Conservation (phyloP, 2,113 vertebrate genomes). For the Geococcyx californianus region DNA sequence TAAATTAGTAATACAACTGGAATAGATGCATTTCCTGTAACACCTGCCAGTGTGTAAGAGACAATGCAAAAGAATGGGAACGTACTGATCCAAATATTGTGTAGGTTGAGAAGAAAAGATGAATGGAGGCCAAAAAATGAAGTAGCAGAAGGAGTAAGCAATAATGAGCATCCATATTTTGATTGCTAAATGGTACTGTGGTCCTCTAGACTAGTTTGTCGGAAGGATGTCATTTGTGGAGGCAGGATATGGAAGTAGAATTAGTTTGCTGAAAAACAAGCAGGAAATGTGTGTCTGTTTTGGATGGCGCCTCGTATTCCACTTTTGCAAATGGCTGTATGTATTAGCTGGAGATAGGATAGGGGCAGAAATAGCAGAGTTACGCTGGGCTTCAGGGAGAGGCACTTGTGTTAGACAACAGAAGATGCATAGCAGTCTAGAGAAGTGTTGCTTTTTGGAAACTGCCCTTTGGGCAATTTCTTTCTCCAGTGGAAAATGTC, state of each 20-base stretch:
- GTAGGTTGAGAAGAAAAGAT: neutral
- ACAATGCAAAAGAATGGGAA: neutral
- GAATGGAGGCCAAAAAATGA: neutral
- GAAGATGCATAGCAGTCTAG: neutral
- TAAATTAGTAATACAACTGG: neutral
- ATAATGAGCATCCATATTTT: neutral
- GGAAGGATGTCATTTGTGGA: constrained; percentile 7
- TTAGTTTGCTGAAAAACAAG: neutral
- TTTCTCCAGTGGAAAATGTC: neutral
- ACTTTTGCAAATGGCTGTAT: neutral
- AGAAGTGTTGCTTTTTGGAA: neutral
- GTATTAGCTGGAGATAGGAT: neutral
- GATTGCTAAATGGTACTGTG: neutral
- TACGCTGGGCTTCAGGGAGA: neutral
- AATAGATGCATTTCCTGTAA: neutral
- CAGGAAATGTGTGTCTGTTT: constrained; percentile 4
- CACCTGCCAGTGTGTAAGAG: neutral
- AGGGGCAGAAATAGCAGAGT: neutral
- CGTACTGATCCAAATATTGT: neutral
- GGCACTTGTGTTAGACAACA: neutral
- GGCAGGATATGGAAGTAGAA: constrained; percentile 1
- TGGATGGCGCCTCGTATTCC: constrained; percentile 1
- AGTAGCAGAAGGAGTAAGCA: neutral
- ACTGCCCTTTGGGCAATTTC: neutral
- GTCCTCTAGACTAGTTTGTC: neutral